Conservation (phyloP, 2,888 invertebrate species). For the Lymantria dispar region DNA sequence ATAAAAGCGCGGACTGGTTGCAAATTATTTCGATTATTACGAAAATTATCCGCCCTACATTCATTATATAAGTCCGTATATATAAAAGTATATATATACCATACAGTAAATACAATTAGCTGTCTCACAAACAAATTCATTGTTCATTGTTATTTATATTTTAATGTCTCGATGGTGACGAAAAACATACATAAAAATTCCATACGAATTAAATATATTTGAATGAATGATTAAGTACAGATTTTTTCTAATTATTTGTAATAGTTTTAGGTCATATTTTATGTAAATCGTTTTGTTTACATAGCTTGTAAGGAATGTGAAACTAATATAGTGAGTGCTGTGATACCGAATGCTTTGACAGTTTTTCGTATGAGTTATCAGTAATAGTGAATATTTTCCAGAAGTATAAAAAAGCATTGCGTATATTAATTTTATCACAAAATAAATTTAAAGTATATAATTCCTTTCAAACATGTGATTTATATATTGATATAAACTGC, state of each 20-base stretch:
- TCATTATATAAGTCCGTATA: slow-evolving; percentile 10
- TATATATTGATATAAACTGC: no score
- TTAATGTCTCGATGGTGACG: slow-evolving; percentile 30
- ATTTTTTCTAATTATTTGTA: slow-evolving; percentile 42
- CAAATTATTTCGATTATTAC: slow-evolving; percentile 7
- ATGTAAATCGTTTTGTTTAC: slow-evolving; percentile 49
- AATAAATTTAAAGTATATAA: no score
- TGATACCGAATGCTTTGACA: slow-evolving; percentile 67
- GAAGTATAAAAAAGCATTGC: neutral
- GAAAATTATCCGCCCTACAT: slow-evolving; percentile 36
- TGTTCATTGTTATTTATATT: slow-evolving; percentile 14
- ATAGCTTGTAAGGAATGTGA: slow-evolving; percentile 59
- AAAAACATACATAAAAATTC: slow-evolving; percentile 20
- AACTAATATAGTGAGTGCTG: slow-evolving; percentile 64
- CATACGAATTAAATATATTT: slow-evolving; percentile 32
- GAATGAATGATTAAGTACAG: slow-evolving; percentile 24
- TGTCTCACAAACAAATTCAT: slow-evolving; percentile 7
- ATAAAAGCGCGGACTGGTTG: slow-evolving; percentile 1
- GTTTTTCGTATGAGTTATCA: slow-evolving; percentile 35
- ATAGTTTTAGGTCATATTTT: slow-evolving; percentile 53
- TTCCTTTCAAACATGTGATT: no score
- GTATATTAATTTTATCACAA: no score
- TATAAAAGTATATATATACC: no score
- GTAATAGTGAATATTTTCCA: neutral
- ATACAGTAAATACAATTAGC: neutral